Evolutionary conservation across 2,797 vertebrate genomes (phyloP), one percentile per base, ranked within the genome.

Genomic region (Rhinella marina): DNA sequence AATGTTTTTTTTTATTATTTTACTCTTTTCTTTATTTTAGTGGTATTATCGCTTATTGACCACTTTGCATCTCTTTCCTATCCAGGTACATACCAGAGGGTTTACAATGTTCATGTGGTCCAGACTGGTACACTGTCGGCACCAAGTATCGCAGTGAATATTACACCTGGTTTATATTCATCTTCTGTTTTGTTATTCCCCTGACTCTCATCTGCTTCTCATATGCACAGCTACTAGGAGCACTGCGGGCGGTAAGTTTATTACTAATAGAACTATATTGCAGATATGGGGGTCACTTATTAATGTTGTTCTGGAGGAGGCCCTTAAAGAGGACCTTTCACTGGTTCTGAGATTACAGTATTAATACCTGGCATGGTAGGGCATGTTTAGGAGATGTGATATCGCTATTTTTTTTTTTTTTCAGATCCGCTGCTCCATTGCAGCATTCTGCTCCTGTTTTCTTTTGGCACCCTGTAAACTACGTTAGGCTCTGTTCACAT

Each of bases 81-180:
- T 8, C 5, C 80, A 89, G 88, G 72, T 89, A 79, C 54, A 91
- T 96, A 81, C 95, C 96, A 0, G 95, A 97, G 81, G 96, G 96
- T 59, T 93, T 97, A 64, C 96, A 96, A 84, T 97, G 96, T 70
- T 94, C 96, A 73, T 97, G 96, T 0, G 95, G 96, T n/a, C 96
- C 96, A 0, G 95, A 96, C 93, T 97, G 96, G 96, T 97, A 96
- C 92, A 97, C 95, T 0, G 93, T 96, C 85, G 95, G 92, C 3
- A 95, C 94, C 88, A 95, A 96, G 52, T 95, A 92, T 61, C 83
- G 87, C 90, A 95, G 94, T 14, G 94, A 93, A 91, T 95, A 94
- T 90, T 97, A 96, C 81, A 94, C 92, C 1, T 91, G 94, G 91
- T 97, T 97, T 92, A 95, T 97, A 79, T 91, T 97, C 88, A 25